Conservation (phyloP, 92 coral and sea anemone species). For the Heliopora coerulea region DNA sequence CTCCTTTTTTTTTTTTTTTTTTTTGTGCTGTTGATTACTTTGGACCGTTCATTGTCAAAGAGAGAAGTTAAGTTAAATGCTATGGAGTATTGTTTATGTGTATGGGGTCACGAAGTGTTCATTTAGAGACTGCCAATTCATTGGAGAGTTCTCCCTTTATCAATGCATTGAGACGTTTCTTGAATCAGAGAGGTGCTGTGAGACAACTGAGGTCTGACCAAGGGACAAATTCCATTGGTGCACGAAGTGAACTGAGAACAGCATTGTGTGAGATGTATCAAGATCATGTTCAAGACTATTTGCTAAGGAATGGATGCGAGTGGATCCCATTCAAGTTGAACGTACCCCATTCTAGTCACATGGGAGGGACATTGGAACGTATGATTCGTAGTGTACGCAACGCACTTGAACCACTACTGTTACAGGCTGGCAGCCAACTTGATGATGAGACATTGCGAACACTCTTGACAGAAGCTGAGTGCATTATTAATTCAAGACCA, state of each 20-base stretch:
- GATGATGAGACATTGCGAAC: constrained; percentile 45
- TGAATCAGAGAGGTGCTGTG: constrained; percentile 30
- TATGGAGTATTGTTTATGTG: constrained; percentile 44
- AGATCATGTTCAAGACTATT: too few species aligned
- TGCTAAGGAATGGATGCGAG: constrained; percentile 21
- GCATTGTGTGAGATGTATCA: constrained; percentile 9
- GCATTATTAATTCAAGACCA: too few species aligned
- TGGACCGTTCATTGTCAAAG: constrained; percentile 50
- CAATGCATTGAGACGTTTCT: constrained; percentile 42
- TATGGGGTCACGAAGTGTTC: constrained; percentile 42
- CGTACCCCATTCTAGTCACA: constrained; percentile 27
- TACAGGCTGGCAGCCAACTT: constrained; percentile 27
- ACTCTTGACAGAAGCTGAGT: background rate
- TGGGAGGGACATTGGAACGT: constrained; percentile 44
- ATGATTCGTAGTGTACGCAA: constrained; percentile 31
- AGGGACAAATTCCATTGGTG: constrained; percentile 41
- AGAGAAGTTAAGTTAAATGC: constrained; percentile 22
- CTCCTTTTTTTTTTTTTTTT: constrained; percentile 55
- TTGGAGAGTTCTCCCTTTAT: constrained; percentile 51
- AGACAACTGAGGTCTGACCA: constrained; percentile 31
- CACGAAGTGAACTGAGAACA: constrained; percentile 20
- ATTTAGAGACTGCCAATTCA: constrained; percentile 45
- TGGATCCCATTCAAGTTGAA: constrained; percentile 36
- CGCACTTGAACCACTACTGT: constrained; percentile 30
- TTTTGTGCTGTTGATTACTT: constrained; percentile 57